Base-by-base conservation (phyloP, 1,140 invertebrate genomes). In the Diprion similis region DNA sequence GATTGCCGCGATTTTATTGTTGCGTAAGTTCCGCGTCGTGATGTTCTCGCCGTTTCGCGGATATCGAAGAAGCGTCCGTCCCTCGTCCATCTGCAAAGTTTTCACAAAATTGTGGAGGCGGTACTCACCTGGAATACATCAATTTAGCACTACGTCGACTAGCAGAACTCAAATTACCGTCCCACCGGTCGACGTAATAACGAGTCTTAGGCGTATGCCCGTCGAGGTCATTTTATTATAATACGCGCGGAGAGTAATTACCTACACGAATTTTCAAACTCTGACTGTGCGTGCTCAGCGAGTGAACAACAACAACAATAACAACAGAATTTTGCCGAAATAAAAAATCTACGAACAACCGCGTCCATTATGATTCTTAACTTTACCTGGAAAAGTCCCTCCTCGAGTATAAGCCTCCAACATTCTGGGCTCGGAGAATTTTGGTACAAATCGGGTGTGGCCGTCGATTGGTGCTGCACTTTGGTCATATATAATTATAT, bases 321-420 rank as follows among this genome's bases (percentile, higher is more conserved):
- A 71, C 17, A 71, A 71, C n/a, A 71, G 59, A 47, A 68, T 51
- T 47, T 73, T 67, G 13, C 64, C 46, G 66, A 10, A 24, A 10
- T 15, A 13, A 46, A 59, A 59, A 59, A 15, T 72, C 64, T 7
- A 51, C 8, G 66, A 67, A 7, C 59, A 64, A 64, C 1, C 17
- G 17, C 37, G 24, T 37, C 24, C 6, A 37, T 37, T 37, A 37
- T 37, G 24, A 37, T 37, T 37, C 24, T 37, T 37, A 37, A 37
- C 17, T 64, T 64, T 86, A 88, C 86, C 86, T 88, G 86, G 10
- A 84, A 75, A 69, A 87, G 76, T 76, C 80, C 81, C 68, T 88
- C 86, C 80, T 87, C 86, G 67, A 86, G 68, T 18, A 85, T 68
- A 37, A 86, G 75, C 76, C 77, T 85, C 84, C 85, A 86, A 80